Percentiles rank a stretch among this genome's conserved stretches.
phyloP scores from a whole-genome alignment of 2,888 invertebrate species.

The Lasioglossum morio region DNA sequence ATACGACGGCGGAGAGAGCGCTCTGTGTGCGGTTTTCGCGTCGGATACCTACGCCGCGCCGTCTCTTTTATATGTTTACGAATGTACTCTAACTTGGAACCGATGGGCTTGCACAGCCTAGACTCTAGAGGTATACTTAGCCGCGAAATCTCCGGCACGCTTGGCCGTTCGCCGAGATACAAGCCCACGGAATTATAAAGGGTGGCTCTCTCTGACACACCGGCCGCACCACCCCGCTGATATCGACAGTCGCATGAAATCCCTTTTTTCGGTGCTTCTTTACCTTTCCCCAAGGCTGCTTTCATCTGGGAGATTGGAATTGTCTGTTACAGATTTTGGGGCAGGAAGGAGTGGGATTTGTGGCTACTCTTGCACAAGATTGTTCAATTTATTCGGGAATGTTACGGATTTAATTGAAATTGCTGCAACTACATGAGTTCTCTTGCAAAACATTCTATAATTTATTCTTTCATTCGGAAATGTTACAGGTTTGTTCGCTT shows the following conservation, averaged over 20 bases:
- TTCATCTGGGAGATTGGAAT: not conserved
- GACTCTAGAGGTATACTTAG: slow-evolving; percentile 28
- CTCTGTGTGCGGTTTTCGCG: slow-evolving; percentile 50
- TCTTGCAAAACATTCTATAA: too few relatives aligned
- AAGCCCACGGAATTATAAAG: not conserved
- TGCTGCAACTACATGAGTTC: not conserved
- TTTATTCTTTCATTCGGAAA: too few relatives aligned
- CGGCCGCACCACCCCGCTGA: not conserved
- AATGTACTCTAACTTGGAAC: slow-evolving; percentile 33
- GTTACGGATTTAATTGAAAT: not conserved
- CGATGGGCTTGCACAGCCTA: slow-evolving; percentile 19
- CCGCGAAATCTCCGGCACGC: slow-evolving; percentile 55
- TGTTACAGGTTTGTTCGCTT: too few relatives aligned
- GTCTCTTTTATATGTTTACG: slow-evolving; percentile 57
- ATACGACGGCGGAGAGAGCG: slow-evolving; percentile 19
- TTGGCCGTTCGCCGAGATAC: slow-evolving; percentile 32
- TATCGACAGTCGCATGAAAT: slow-evolving; percentile 20
- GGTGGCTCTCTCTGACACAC: not conserved
- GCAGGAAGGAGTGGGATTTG: not conserved
- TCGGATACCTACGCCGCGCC: slow-evolving; percentile 31
- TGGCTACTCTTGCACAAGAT: not conserved
- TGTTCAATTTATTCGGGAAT: not conserved
- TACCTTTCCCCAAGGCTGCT: not conserved
- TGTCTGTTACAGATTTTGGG: not conserved
- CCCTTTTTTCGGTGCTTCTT: not conserved